Base-by-base conservation (phyloP, 1,140 invertebrate genomes). In the Drosophila tropicalis region DNA sequence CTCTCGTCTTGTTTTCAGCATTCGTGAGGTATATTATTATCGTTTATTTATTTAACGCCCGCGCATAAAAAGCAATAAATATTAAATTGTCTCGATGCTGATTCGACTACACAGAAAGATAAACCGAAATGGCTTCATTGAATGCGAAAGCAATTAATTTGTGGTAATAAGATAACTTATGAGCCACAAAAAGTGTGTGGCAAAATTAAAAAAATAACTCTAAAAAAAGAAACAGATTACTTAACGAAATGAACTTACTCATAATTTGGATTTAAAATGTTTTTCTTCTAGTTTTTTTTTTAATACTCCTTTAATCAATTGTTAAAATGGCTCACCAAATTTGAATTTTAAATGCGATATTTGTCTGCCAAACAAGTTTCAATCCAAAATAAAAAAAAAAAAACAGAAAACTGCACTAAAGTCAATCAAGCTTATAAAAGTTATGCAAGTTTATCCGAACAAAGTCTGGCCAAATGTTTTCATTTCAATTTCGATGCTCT, bases 11-110 rank as follows among this genome's bases (percentile, higher is more conserved):
- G 71, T 74, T 78, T 69, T 78, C 5, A 7, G 17, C 10, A 51
- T 51, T 51, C 17, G 44, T 9, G 44, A 22, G 44, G 19, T 51
- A 51, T 78, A 78, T 78, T 78, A 78, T 78, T 78, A 72, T 78
- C 75, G 71, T 78, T 74, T 78, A 78, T 78, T 78, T 78, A 78
- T 74, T 70, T 78, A 54, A 78, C 71, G 75, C 75, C 75, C 74
- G 67, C 60, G 67, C 67, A 74, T 78, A 78, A 78, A 77, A 78
- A 78, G 75, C 75, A 78, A 78, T 78, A 78, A 78, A 78, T 78
- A 78, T 78, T 78, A 78, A 78, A 78, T 78, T 78, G 71, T 74
- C 60, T 19, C 44, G 44, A 51, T 51, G 44, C 19, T 51, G 44
- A 51, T 51, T 51, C 44, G 44, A 22, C 17, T 22, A 51, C 17